Base-by-base conservation (phyloP, 2,888 invertebrate genomes). In the Tetragnatha montana region DNA sequence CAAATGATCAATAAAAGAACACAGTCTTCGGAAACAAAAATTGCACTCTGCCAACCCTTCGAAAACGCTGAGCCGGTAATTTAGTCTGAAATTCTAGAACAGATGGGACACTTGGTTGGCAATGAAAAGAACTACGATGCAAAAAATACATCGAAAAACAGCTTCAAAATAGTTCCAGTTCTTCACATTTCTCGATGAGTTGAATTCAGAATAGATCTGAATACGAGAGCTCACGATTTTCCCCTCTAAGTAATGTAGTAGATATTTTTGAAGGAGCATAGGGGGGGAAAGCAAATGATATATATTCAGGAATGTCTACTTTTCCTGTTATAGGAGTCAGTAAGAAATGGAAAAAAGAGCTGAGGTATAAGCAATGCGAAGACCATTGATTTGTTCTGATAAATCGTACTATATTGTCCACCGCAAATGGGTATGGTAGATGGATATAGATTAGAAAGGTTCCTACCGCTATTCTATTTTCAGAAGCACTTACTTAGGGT, bases 1-100 rank as follows among this genome's bases (percentile, higher is more conserved):
- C 60, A 60, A 60, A 60, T 60, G 60, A 60, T 60, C 60, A 60
- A 60, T 60, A 60, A 60, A 60, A 60, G 60, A 60, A 60, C 60
- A 60, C 60, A 60, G 4, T 12, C 12, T 60, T 60, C 60, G 12
- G 60, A 60, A 35, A 60, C 60, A 60, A 60, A 60, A 60, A 60
- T 8, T 60, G 60, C 12, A 17, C 60, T 60, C 60, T 10, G 4
- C 17, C 60, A 60, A 17, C 60, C 60, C 14, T 60, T 60, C 60
- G 60, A 60, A 60, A 60, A 60, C 60, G 60, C 17, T 60, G 60
- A 60, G 60, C 60, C 60, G 17, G 60, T 60, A 60, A 60, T 60
- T 60, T 60, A 60, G 60, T 60, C 60, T 60, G 60, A 60, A 60
- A 60, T 60, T 60, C 10, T 17, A 17, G 12, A 60, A 17, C 60